Percentiles rank a stretch among this genome's conserved stretches.
Evolutionary conservation across 2,888 invertebrate genomes (phyloP).

Genomic region (Microctonus brassicae): DNA sequence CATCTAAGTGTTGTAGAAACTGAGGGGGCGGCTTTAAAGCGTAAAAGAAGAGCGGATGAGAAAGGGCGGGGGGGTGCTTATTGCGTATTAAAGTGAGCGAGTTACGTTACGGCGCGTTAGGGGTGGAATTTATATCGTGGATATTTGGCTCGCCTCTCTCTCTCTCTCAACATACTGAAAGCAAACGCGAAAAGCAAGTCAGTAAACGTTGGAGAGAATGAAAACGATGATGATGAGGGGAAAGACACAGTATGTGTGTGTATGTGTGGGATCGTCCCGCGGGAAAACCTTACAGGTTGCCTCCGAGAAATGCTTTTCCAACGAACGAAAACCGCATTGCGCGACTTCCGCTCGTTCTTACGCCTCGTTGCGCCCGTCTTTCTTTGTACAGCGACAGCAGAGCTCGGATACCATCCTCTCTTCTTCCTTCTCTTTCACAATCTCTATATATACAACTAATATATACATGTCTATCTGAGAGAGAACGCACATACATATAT

Average conservation of each 20-base stretch:
- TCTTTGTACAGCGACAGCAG: background rate
- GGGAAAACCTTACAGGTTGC: conserved; percentile 9
- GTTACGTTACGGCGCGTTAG: conserved; percentile 50
- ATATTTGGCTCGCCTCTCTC: conserved; percentile 15
- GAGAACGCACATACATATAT: background rate
- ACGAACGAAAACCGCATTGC: conserved; percentile 37
- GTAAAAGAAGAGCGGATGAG: conserved; percentile 23
- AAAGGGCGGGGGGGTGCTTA: conserved; percentile 46
- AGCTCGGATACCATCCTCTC: background rate
- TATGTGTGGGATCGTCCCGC: conserved; percentile 9
- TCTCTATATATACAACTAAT: too few species aligned
- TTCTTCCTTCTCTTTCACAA: background rate
- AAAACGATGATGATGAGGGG: background rate
- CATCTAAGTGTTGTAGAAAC: conserved; percentile 6
- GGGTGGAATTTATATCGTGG: conserved; percentile 46
- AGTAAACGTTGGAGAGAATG: background rate
- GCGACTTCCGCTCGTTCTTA: conserved; percentile 36
- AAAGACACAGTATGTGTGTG: conserved; percentile 14
- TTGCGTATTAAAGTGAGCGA: conserved; percentile 58
- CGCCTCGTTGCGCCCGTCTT: conserved; percentile 30
- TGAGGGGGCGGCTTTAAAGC: conserved; percentile 26
- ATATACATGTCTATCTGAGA: background rate
- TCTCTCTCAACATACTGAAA: background rate
- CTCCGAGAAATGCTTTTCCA: conserved; percentile 17
- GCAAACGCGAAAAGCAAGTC: background rate